Evolutionary conservation across 2,113 vertebrate genomes (phyloP), one percentile per base, ranked within the genome.

Genomic region (Orycteropus afer): DNA sequence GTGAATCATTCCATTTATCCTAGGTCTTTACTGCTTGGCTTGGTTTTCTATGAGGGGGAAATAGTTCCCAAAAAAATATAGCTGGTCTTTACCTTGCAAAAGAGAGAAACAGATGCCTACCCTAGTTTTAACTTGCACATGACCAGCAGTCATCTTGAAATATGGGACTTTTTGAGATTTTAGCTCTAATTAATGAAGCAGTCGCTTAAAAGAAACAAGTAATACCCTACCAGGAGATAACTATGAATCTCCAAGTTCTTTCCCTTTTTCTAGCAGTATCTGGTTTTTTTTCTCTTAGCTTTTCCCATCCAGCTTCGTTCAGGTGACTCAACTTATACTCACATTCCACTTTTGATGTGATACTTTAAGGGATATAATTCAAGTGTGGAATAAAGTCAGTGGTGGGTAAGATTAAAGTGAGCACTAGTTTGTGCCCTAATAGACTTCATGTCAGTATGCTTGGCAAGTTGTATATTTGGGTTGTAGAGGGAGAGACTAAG

Each of bases 371-470:
- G 42, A 12, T 90, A 59, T 40, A 77, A 88, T 74, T 80, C 18
- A 92, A 67, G 32, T 89, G 32, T 93, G 23, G 32, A 88, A 79
- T 51, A 71, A 90, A 89, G 61, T 67, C 45, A 89, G 11, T 77
- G 57, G 45, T 37, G 15, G 40, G 15, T 45, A 89, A 59, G 13
- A 83, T 47, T 80, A 92, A 92, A 69, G 80, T 76, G 42, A 57
- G 67, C 8, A 61, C 5, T 83, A 77, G 45, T 18, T 57, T 77
- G 81, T 89, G 34, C 86, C 25, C 12, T 32, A 4, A 40, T 77
- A 27, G 42, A 20, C 42, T 86, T 69, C 55, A 14, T 55, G 5
- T 88, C 42, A 25, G 47, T 85, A 32, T 88, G 53, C n/a, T 83
- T 86, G 69, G 18, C 78, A 89, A 77, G 80, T 17, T 80, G 47